Evolutionary conservation across 1,140 invertebrate species (phyloP).

Genomic region (Portunus trituberculatus): DNA sequence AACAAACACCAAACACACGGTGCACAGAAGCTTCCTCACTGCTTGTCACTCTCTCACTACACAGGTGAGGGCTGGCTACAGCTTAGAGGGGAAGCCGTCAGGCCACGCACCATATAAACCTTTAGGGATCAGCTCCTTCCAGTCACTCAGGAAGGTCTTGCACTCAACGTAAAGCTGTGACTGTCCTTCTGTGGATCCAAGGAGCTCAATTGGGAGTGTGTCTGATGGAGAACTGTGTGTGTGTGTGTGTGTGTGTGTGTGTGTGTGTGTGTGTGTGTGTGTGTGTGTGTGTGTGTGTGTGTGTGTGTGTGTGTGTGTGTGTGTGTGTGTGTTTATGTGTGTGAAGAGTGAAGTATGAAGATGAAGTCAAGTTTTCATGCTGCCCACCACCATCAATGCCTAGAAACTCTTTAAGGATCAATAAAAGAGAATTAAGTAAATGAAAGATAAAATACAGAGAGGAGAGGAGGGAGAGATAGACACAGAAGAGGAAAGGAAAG

Average conservation of each 20-base stretch:
- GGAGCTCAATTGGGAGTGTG: neutral
- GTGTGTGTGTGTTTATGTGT: neutral
- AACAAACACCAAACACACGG: no score
- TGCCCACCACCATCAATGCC: neutral
- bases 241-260: neutral
- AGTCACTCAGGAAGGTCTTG: slow-evolving; percentile 9
- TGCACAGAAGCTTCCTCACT: no score
- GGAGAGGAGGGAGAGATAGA: no score
- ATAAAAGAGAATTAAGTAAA: neutral
- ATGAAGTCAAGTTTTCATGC: neutral
- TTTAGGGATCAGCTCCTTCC: neutral
- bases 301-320: neutral
- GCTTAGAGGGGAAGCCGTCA: neutral
- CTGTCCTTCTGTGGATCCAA: neutral
- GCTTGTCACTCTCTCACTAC: no score
- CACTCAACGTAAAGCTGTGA: neutral
- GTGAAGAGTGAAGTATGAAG: neutral
- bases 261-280: neutral
- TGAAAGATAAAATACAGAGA: neutral
- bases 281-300: neutral
- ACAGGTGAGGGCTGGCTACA: neutral
- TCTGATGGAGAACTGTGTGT: neutral
- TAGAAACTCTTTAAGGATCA: no score
- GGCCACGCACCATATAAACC: slow-evolving; percentile 29
- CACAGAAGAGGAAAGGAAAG: no score